Conservation (phyloP, 2,113 vertebrate species). For the Calypte anna region DNA sequence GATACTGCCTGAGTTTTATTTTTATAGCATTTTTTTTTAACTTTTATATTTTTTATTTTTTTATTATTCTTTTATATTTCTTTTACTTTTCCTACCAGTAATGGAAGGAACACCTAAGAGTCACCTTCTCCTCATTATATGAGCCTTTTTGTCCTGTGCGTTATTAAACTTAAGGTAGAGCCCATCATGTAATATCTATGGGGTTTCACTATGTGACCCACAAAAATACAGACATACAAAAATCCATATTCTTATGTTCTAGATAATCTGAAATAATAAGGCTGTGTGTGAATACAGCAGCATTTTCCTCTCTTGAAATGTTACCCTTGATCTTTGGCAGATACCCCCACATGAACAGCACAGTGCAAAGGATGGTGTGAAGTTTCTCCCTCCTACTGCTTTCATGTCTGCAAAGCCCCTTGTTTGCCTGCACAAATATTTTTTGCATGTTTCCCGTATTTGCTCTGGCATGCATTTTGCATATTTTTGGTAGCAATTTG, state of each 20-base stretch:
- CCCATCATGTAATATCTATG: neutral
- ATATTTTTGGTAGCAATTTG: neutral
- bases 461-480: neutral
- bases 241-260: slow-evolving; percentile 5
- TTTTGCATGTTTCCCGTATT: neutral
- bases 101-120: neutral
- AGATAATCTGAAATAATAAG: slow-evolving; percentile 29
- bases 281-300: slow-evolving; percentile 8
- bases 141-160: neutral
- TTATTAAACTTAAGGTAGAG: neutral
- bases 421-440: neutral
- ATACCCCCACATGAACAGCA: neutral
- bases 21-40: neutral
- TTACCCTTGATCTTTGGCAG: slow-evolving; percentile 20
- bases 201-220: neutral
- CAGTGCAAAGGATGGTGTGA: neutral
- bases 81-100: neutral
- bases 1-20: neutral
- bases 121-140: neutral
- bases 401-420: neutral
- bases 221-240: neutral
- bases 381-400: neutral
- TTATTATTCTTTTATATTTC: no score
- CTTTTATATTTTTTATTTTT: no score
- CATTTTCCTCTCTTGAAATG: slow-evolving; percentile 41